Conservation (phyloP, 2,888 invertebrate genomes). For the Lampropteryx suffumata region DNA sequence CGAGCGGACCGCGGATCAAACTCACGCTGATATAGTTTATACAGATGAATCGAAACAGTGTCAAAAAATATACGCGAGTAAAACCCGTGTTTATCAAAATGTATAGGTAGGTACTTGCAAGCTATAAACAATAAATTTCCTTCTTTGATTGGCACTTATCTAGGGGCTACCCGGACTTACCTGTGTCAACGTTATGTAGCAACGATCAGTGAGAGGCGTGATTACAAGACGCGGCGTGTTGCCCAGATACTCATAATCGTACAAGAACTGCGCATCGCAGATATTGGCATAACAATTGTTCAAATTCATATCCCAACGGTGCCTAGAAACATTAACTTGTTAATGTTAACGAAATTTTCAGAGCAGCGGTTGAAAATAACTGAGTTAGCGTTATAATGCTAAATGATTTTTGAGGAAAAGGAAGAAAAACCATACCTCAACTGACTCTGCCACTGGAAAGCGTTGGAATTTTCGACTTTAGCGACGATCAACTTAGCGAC, state of each 20-base stretch:
- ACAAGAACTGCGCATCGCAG: slow-evolving; percentile 96
- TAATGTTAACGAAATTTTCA: not conserved
- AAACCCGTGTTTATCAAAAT: too few species aligned
- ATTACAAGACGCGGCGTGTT: slow-evolving; percentile 97
- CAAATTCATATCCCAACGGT: slow-evolving; percentile 91
- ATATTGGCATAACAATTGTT: slow-evolving; percentile 96
- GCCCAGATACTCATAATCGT: slow-evolving; percentile 96
- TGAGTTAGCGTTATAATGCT: too few species aligned
- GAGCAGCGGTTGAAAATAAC: too few species aligned
- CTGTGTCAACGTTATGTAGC: slow-evolving; percentile 97
- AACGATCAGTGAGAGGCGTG: slow-evolving; percentile 96
- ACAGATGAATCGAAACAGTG: too few species aligned
- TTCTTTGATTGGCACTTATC: not conserved
- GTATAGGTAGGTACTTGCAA: too few species aligned
- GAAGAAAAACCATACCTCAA: slow-evolving; percentile 76
- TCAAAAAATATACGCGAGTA: too few species aligned
- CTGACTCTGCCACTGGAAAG: slow-evolving; percentile 96
- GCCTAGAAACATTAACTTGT: slow-evolving; percentile 57
- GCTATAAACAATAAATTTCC: too few species aligned
- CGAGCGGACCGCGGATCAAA: too few species aligned
- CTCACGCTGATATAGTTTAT: too few species aligned
- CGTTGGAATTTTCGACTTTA: slow-evolving; percentile 90
- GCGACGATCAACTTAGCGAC: slow-evolving; percentile 92
- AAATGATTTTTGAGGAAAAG: too few species aligned
- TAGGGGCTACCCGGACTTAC: slow-evolving; percentile 54